Evolutionary conservation across 1,140 invertebrate species (phyloP).

Genomic region (Drosophila takahashii): DNA sequence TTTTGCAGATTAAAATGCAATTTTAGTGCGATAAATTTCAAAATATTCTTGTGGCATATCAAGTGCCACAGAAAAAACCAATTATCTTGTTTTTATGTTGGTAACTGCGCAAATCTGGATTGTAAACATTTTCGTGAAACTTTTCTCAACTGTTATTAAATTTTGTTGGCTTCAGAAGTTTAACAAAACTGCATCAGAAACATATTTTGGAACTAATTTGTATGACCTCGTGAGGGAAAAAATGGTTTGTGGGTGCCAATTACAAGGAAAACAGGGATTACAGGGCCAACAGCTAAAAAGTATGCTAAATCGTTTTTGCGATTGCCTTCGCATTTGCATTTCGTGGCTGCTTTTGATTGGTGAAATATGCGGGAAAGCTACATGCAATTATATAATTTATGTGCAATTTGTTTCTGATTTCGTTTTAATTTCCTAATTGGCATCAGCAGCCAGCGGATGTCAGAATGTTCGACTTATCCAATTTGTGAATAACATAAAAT

Average conservation of each 20-base stretch:
- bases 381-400: constrained; percentile 47
- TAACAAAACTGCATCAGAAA: constrained; percentile 5
- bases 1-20: constrained; percentile 15
- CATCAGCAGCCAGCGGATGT: neutral
- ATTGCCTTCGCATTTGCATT: constrained; percentile 22
- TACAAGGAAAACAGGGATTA: constrained; percentile 15
- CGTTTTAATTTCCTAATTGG: constrained; percentile 35
- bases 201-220: neutral
- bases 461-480: neutral
- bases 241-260: constrained; percentile 23
- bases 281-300: constrained; percentile 1
- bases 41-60: neutral
- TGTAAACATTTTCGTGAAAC: neutral
- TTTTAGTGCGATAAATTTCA: constrained; percentile 11
- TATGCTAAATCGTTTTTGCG: constrained; percentile 15
- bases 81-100: neutral
- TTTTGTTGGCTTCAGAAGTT: constrained; percentile 4
- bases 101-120: neutral
- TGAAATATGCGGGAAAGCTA: constrained; percentile 8
- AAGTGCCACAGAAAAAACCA: neutral
- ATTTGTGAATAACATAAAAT: neutral
- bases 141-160: neutral
- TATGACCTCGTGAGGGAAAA: constrained; percentile 15
- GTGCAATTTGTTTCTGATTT: constrained; percentile 34
- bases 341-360: constrained; percentile 30